Evolutionary conservation across 92 coral and sea anemone species (phyloP), one percentile per base, ranked within the genome.

Genomic region (Parazoanthus swiftii): DNA sequence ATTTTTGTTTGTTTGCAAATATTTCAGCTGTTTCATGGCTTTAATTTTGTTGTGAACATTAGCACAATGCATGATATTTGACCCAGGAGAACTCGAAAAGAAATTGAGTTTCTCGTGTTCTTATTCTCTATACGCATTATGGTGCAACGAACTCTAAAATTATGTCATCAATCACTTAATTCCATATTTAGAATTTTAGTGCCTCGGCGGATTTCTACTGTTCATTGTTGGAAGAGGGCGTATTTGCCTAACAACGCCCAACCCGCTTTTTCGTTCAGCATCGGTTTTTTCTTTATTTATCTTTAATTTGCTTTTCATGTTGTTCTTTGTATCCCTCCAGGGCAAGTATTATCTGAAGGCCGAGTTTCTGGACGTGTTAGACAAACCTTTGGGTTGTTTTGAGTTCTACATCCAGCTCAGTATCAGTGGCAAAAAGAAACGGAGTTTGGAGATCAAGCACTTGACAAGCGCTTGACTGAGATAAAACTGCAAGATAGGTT

Each of bases 331-430:
- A 15, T 81, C 20, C 50, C 29, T 72, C 42, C 81, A 92, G 94
- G 94, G 94, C 70, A 87, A 92, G 29, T 92, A 92, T 79, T 74
- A 91, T 86, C 44, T 89, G 44, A 89, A 81, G 81, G 94, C 92
- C 3, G 92, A 92, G 79, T 92, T 92, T 77, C 81, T 89, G 8
- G 92, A 92, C 66, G 88, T 92, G 83, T 89, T 89, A 21, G 90
- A 92, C 77, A 39, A 65, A 25, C 90, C 85, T 10, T 46, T 92
- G 84, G 94, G 94, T 14, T 89, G 94, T 56, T 11, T 92, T 21
- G 70, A 79, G 33, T 11, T 92, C 5, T 91, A 92, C 15, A 72
- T 86, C 10, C 90, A 92, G 35, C 65, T 92, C 37, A 89, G 86
- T 25, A 79, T 92, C 79, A 71, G 77, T 8, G 77, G 86, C 4